These are phyloP conservation scores for Tragelaphus strepsiceros DNA, from an alignment of 2,113 vertebrate species.

Conservation along the genomic window DNA sequence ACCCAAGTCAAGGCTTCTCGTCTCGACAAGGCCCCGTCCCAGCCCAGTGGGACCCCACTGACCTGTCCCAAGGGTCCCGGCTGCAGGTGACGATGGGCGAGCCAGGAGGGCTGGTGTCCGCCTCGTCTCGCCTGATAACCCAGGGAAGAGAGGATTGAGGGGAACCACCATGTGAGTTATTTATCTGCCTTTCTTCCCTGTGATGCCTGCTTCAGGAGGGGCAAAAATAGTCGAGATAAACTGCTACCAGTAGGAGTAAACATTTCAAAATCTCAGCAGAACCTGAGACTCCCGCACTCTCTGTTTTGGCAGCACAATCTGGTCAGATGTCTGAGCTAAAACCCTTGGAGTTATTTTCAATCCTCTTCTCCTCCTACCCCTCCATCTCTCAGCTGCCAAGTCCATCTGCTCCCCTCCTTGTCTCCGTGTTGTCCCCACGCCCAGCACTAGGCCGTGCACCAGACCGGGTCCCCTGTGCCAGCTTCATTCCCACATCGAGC, in stretches of 20 bases:
- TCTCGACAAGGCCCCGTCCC: background rate
- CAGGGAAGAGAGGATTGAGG: background rate
- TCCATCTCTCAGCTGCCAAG: background rate
- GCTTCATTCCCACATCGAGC: background rate
- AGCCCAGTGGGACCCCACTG: fast-evolving
- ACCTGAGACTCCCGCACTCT: background rate
- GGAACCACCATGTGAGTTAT: background rate
- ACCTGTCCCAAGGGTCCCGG: background rate
- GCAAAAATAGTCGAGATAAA: background rate
- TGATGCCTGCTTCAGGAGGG: background rate
- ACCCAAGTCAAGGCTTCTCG: conserved; percentile 73
- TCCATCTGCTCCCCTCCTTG: background rate
- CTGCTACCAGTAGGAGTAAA: background rate
- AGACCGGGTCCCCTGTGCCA: background rate
- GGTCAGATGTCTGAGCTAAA: background rate
- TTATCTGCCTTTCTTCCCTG: background rate
- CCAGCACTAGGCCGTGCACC: background rate
- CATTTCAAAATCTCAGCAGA: background rate
- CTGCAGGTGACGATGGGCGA: background rate
- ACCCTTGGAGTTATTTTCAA: background rate
- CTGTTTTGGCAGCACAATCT: background rate
- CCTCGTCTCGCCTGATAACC: background rate
- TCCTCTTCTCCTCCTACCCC: background rate
- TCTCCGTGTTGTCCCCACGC: fast-evolving
- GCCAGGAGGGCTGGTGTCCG: background rate